Percentiles rank a stretch among this genome's conserved stretches.
These are phyloP conservation scores for Drosophila ogumai DNA, from an alignment of 1,140 invertebrate species.

Conservation along the genomic window DNA sequence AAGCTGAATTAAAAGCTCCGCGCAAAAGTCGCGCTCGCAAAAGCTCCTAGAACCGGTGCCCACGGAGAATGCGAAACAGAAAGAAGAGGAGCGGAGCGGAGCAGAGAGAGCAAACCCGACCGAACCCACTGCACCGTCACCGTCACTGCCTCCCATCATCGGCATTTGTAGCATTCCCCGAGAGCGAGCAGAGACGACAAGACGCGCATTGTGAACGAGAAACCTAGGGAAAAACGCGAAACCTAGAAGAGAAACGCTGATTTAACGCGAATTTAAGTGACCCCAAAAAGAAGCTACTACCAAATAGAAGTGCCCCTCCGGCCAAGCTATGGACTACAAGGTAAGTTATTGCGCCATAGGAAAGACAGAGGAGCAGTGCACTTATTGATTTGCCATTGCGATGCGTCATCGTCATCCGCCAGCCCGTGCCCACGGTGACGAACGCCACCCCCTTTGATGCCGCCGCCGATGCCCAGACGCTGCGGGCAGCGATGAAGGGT, in stretches of 20 bases:
- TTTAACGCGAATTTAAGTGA: slow-evolving; percentile 5
- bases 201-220: slow-evolving; percentile 8
- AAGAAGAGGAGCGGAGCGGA: neutral
- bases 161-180: slow-evolving; percentile 23
- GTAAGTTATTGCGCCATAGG: slow-evolving; percentile 39
- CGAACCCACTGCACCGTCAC: slow-evolving; percentile 17
- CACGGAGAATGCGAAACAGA: neutral
- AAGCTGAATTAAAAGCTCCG: slow-evolving; percentile 60
- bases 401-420: slow-evolving; percentile 34
- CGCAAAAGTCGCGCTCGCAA: slow-evolving; percentile 38
- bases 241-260: slow-evolving; percentile 3
- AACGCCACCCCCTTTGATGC: slow-evolving; percentile 88
- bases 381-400: slow-evolving; percentile 47
- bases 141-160: slow-evolving; percentile 3
- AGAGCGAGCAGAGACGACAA: slow-evolving; percentile 32
- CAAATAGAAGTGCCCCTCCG: neutral
- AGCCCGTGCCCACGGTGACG: slow-evolving; percentile 88
- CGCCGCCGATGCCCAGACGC: slow-evolving; percentile 88
- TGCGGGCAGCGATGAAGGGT: slow-evolving; percentile 91
- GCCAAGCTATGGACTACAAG: slow-evolving; percentile 60
- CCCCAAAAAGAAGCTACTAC: neutral
- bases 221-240: neutral
- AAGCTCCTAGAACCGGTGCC: slow-evolving; percentile 50
- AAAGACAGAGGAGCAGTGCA: slow-evolving; percentile 12
- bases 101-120: neutral